Evolutionary conservation across 2,113 vertebrate genomes (phyloP).

Genomic region (Oncorhynchus kisutch): DNA sequence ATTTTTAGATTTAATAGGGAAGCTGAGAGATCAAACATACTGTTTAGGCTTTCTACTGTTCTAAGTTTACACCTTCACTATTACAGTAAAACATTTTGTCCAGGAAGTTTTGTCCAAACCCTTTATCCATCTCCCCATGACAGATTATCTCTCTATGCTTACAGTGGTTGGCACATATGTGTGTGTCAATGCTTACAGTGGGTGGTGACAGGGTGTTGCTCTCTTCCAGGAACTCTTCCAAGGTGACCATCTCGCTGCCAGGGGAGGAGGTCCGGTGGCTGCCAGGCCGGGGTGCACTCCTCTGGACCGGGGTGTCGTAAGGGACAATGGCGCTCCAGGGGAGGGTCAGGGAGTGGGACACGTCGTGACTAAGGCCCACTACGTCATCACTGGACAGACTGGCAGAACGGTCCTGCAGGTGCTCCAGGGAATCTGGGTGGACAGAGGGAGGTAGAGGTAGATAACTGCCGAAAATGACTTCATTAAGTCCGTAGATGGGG

Average conservation of each 20-base stretch:
- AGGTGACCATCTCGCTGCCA: slow-evolving; percentile 92
- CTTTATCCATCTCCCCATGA: no score
- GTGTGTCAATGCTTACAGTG: slow-evolving; percentile 71
- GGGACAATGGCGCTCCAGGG: slow-evolving; percentile 75
- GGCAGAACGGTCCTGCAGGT: slow-evolving; percentile 67
- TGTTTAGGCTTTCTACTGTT: no score
- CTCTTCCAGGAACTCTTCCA: slow-evolving; percentile 94
- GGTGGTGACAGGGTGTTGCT: slow-evolving; percentile 80
- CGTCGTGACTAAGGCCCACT: slow-evolving; percentile 60
- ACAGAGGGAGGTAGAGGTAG: background rate
- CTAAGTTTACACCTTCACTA: no score
- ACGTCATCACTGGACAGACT: slow-evolving; percentile 85
- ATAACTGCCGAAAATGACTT: background rate
- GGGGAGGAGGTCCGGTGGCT: slow-evolving; percentile 75
- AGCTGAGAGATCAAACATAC: no score
- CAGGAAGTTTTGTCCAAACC: no score
- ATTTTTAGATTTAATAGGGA: no score
- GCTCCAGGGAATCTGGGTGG: slow-evolving; percentile 75
- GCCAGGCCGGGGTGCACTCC: slow-evolving; percentile 18
- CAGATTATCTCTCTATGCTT: no score
- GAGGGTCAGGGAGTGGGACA: slow-evolving; percentile 35
- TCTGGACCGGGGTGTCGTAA: slow-evolving; percentile 72
- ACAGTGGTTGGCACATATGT: no score
- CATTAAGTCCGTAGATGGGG: no score
- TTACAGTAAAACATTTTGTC: no score